Evolutionary conservation across 2,888 invertebrate genomes (phyloP).

Genomic region (Steinernema carpocapsae): DNA sequence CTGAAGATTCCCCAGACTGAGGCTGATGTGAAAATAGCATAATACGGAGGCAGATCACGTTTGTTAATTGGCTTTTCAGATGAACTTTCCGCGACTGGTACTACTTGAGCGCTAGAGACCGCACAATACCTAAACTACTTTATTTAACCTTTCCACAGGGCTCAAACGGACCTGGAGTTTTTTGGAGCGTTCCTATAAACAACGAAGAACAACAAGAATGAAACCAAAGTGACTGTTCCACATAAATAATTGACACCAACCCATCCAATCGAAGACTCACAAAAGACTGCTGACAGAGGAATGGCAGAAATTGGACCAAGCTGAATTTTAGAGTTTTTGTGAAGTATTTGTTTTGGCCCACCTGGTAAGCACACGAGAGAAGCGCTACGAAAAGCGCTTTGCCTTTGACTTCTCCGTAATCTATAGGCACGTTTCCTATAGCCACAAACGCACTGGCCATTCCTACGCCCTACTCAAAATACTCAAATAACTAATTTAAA

Average conservation of each 20-base stretch:
- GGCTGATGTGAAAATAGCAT: background rate
- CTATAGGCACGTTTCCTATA: constrained; percentile 10
- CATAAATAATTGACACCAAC: constrained; percentile 1
- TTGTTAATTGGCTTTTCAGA: too few species aligned
- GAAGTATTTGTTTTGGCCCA: background rate
- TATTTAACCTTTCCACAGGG: too few species aligned
- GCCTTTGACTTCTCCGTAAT: background rate
- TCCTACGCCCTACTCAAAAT: background rate
- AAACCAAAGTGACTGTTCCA: constrained; percentile 1
- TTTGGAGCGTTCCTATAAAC: constrained; percentile 5
- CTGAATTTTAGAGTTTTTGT: background rate
- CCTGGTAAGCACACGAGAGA: background rate
- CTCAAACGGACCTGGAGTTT: background rate
- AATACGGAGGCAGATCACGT: background rate
- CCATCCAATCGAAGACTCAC: background rate
- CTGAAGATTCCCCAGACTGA: background rate
- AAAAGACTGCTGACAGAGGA: background rate
- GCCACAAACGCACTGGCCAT: constrained; percentile 16
- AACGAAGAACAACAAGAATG: background rate
- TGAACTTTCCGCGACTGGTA: too few species aligned
- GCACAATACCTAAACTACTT: too few species aligned
- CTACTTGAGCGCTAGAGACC: too few species aligned
- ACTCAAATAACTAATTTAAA: background rate
- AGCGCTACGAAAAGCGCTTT: constrained; percentile 12
- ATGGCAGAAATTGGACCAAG: constrained; percentile 15